phyloP scores from a whole-genome alignment of 1,140 invertebrate species.

The Neuroterus valhalla region DNA sequence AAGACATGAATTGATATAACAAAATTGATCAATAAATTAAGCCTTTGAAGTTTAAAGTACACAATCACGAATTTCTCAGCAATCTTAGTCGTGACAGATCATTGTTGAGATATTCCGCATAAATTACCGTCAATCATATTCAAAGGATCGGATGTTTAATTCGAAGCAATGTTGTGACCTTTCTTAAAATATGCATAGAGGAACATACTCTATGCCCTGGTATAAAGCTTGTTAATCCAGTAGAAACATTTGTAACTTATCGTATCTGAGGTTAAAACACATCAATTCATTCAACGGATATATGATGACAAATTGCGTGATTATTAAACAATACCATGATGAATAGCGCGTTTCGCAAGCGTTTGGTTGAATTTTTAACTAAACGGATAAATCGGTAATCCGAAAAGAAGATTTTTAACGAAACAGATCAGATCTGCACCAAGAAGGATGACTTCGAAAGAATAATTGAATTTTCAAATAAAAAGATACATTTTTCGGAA shows the following conservation, averaged over 20 bases:
- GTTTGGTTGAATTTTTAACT: no score
- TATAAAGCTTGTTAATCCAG: conserved; percentile 4
- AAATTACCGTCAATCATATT: conserved; percentile 23
- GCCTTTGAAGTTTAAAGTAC: background rate
- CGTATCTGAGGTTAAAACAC: background rate
- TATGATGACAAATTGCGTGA: background rate
- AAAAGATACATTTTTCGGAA: no score
- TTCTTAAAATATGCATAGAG: conserved; percentile 23
- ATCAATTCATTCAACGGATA: background rate
- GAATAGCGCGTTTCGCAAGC: no score
- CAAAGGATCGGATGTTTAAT: conserved; percentile 2
- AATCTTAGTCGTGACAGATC: conserved; percentile 30
- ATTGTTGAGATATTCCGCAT: conserved; percentile 28
- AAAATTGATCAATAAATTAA: conserved; percentile 24
- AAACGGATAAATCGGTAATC: no score
- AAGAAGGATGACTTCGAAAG: no score
- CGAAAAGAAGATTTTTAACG: no score
- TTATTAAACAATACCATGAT: background rate
- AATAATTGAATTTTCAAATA: no score
- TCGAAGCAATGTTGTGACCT: conserved; percentile 24
- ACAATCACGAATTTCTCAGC: conserved; percentile 27
- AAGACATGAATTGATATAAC: background rate
- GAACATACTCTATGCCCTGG: conserved; percentile 20
- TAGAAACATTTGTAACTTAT: conserved; percentile 11
- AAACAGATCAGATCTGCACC: no score